These are phyloP conservation scores for Melanostigma gelatinosum DNA, from an alignment of 2,113 vertebrate species.

Conservation along the genomic window DNA sequence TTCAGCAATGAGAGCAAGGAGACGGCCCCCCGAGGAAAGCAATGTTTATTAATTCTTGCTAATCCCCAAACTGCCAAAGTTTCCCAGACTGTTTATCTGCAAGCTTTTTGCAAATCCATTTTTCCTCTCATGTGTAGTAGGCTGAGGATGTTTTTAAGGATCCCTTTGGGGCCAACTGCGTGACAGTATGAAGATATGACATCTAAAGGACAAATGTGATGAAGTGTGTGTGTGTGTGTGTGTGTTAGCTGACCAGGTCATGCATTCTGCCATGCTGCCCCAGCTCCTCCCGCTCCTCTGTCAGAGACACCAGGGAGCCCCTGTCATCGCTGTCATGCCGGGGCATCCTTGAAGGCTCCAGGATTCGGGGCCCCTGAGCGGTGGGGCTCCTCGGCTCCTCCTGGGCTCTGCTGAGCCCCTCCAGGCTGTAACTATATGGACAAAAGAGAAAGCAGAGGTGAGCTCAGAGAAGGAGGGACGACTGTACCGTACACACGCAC, in stretches of 20 bases:
- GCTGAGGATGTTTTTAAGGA: constrained; percentile 12
- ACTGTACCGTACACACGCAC: neutral
- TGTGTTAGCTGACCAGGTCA: constrained; percentile 80
- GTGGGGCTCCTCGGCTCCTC: constrained; percentile 81
- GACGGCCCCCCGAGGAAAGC: constrained; percentile 29
- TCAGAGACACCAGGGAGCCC: constrained; percentile 89
- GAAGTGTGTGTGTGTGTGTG: constrained; percentile 5
- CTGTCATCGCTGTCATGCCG: constrained; percentile 83
- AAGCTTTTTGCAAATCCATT: constrained; percentile 24
- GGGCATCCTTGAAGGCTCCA: constrained; percentile 77
- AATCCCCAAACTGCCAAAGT: constrained; percentile 51
- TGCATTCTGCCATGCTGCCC: constrained; percentile 79
- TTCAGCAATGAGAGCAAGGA: constrained; percentile 9
- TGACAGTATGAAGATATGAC: constrained; percentile 23
- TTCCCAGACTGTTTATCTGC: constrained; percentile 35
- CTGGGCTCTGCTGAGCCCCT: constrained; percentile 87
- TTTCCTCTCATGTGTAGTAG: constrained; percentile 23
- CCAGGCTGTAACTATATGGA: constrained; percentile 92
- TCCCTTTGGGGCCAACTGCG: neutral
- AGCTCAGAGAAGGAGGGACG: constrained; percentile 9
- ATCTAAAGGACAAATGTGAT: constrained; percentile 23
- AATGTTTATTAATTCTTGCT: constrained; percentile 58
- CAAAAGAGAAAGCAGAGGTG: constrained; percentile 35
- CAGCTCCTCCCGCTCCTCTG: constrained; percentile 88
- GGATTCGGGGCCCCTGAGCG: constrained; percentile 73